A percentile compares a stretch with the other conserved stretches of the same genome.
phyloP scores from a whole-genome alignment of 1,140 invertebrate species.

The Polyergus mexicanus region DNA sequence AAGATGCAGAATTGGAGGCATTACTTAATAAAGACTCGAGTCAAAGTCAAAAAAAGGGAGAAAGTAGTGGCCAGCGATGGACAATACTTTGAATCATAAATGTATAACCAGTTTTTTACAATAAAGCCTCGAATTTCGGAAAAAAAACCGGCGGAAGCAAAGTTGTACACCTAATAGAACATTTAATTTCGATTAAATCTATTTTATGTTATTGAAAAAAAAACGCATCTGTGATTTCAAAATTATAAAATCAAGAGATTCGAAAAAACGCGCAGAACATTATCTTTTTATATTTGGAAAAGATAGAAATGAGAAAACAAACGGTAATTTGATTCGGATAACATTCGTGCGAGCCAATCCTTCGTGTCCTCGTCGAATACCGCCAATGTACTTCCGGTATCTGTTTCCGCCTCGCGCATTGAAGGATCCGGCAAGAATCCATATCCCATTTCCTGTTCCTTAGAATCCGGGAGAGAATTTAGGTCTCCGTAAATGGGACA shows the following conservation, averaged over 20 bases:
- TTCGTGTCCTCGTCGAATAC: conserved; percentile 43
- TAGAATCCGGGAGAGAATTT: background rate
- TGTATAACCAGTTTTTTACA: too few species aligned
- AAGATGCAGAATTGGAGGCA: too few species aligned
- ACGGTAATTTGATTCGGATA: conserved; percentile 72
- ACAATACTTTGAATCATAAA: too few species aligned
- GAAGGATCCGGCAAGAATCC: background rate
- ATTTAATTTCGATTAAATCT: background rate
- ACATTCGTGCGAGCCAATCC: conserved; percentile 63
- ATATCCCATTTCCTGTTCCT: background rate
- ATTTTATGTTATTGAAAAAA: background rate
- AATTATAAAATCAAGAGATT: background rate
- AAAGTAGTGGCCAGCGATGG: too few species aligned
- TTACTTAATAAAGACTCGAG: too few species aligned
- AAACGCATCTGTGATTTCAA: background rate
- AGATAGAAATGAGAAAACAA: conserved; percentile 22
- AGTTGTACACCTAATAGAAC: too few species aligned
- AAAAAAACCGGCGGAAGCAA: too few species aligned
- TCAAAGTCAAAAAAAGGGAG: too few species aligned
- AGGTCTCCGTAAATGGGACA: conserved; percentile 53
- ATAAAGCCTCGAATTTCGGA: too few species aligned
- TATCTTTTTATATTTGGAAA: background rate
- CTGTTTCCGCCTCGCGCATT: conserved; percentile 3
- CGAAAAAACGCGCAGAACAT: background rate
- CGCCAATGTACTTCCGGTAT: conserved; percentile 36